phyloP scores from a whole-genome alignment of 2,797 vertebrate genomes.

The Octomys mimax region DNA sequence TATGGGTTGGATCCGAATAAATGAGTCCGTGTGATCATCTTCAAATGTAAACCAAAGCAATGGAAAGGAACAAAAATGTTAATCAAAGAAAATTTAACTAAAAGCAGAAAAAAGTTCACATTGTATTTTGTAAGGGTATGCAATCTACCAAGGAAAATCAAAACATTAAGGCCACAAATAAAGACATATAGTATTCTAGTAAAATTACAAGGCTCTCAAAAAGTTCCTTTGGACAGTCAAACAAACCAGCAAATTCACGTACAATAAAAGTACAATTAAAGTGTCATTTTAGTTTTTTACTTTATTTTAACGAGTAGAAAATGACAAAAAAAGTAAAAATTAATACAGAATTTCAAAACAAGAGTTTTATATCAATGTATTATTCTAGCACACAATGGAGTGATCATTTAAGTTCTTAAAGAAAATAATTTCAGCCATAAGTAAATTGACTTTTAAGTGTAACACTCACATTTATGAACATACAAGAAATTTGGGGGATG shows the following conservation, averaged over 20 bases:
- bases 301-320: no score
- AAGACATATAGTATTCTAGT: background rate
- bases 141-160: background rate
- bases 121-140: background rate
- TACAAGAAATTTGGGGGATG: background rate
- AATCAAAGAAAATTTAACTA: background rate
- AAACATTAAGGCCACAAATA: background rate
- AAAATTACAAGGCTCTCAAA: background rate
- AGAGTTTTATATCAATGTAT: background rate
- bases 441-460: background rate
- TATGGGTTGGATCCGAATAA: background rate
- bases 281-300: background rate
- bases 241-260: background rate
- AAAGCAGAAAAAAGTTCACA: background rate
- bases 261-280: slow-evolving; percentile 42
- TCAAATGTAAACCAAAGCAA: background rate
- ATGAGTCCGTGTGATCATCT: background rate
- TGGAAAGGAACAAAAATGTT: background rate
- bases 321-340: no score
- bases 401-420: slow-evolving; percentile 5
- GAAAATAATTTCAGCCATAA: slow-evolving; percentile 34
- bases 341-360: no score
- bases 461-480: background rate
- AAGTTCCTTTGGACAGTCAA: background rate
- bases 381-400: background rate